These are phyloP conservation scores for Typhlichthys eigenmanni DNA, from an alignment of 2,797 vertebrate species.

Conservation along the genomic window DNA sequence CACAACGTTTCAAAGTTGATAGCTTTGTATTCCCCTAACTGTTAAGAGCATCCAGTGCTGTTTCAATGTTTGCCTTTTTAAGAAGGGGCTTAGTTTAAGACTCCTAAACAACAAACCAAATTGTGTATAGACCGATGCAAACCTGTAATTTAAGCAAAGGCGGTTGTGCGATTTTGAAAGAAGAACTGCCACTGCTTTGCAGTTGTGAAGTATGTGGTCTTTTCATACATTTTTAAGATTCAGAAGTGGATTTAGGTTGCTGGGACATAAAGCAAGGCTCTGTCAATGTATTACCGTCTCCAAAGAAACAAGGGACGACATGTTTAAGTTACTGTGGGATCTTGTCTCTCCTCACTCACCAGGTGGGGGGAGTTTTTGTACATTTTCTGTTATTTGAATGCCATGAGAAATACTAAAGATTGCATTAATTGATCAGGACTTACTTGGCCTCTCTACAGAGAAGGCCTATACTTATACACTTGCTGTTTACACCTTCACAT, in stretches of 20 bases:
- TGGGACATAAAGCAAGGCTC: conserved; percentile 39
- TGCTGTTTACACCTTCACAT: conserved; percentile 25
- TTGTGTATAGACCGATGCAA: conserved; percentile 37
- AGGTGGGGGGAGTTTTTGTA: conserved; percentile 51
- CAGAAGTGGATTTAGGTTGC: conserved; percentile 61
- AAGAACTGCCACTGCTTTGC: conserved; percentile 18
- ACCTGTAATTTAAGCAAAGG: conserved; percentile 33
- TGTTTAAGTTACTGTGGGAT: conserved; percentile 56
- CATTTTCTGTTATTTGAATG: conserved; percentile 45
- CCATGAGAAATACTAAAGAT: conserved; percentile 53
- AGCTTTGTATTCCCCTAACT: conserved; percentile 52
- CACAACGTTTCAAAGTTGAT: conserved; percentile 34
- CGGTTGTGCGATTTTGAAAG: conserved; percentile 16
- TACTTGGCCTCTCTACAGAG: conserved; percentile 39
- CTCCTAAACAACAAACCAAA: conserved; percentile 25
- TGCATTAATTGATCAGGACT: conserved; percentile 65
- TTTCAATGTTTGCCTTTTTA: conserved; percentile 38
- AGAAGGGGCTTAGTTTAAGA: conserved; percentile 36
- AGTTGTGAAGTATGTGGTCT: conserved; percentile 47
- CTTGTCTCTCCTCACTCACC: conserved; percentile 65
- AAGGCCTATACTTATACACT: conserved; percentile 42
- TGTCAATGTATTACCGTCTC: conserved; percentile 68
- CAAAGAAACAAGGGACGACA: conserved; percentile 55
- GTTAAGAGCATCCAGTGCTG: conserved; percentile 43
- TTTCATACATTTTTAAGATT: conserved; percentile 69